Conservation (phyloP, 2,888 invertebrate species). For the Leptinotarsa tumamoca region DNA sequence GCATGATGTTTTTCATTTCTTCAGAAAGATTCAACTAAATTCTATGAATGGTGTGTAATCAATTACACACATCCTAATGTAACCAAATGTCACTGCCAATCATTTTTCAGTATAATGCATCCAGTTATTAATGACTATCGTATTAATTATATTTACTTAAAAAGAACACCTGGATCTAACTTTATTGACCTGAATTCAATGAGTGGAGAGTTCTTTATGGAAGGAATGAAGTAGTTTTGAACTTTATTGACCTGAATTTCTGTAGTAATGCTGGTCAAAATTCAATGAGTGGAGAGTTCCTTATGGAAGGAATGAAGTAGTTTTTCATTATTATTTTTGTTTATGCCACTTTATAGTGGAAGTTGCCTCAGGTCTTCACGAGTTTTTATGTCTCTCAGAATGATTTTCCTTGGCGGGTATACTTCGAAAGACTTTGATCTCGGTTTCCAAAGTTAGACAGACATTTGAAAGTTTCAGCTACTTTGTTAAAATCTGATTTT, state of each 20-base stretch:
- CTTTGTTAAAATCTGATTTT: background rate
- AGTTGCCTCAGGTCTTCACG: background rate
- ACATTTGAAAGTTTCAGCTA: background rate
- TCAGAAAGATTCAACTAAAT: no score
- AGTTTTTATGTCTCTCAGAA: background rate
- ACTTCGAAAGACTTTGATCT: background rate
- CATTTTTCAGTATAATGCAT: no score
- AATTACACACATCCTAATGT: no score
- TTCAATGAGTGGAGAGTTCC: background rate
- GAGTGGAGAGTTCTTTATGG: background rate
- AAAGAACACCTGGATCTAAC: no score
- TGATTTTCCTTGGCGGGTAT: background rate
- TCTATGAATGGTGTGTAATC: no score
- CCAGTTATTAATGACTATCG: no score
- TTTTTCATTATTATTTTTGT: background rate
- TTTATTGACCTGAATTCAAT: background rate
- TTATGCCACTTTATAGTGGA: background rate
- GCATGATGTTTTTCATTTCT: no score
- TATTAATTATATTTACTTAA: no score
- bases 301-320: background rate
- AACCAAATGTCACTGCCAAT: no score
- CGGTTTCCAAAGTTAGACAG: background rate
- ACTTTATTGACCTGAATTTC: background rate
- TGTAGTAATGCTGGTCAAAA: background rate
- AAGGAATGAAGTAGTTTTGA: background rate